phyloP scores from a whole-genome alignment of 2,888 invertebrate genomes.

The Drosophila ezoana region DNA sequence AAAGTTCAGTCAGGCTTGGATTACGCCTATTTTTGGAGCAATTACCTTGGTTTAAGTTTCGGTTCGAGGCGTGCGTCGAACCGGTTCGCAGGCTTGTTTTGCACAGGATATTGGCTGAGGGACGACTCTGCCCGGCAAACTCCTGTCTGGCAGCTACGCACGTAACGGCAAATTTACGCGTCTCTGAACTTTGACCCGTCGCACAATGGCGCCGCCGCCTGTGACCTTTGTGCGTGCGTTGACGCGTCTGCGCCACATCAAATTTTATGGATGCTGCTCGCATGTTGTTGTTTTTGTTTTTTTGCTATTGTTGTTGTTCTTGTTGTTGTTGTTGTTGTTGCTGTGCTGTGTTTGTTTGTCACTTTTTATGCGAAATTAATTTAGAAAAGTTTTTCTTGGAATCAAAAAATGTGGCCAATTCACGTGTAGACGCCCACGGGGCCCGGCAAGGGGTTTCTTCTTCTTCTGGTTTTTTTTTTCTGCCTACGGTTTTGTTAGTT shows the following conservation, averaged over 20 bases:
- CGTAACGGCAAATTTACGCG: slow-evolving; percentile 69
- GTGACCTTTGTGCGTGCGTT: slow-evolving; percentile 70
- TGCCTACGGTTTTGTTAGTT: slow-evolving; percentile 7
- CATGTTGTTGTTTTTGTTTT: slow-evolving; percentile 33
- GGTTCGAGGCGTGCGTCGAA: too few relatives aligned
- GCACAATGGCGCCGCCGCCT: slow-evolving; percentile 46
- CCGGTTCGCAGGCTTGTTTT: too few relatives aligned
- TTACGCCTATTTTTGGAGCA: not conserved
- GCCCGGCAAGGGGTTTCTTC: slow-evolving; percentile 2
- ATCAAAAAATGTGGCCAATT: slow-evolving; percentile 43
- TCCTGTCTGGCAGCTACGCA: slow-evolving; percentile 37
- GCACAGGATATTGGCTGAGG: not conserved
- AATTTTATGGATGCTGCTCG: slow-evolving; percentile 62
- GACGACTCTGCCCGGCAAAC: not conserved
- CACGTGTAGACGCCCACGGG: slow-evolving; percentile 21
- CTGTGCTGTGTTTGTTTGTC: slow-evolving; percentile 31
- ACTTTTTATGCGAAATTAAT: slow-evolving; percentile 75
- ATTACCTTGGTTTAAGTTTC: too few relatives aligned
- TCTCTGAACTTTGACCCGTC: slow-evolving; percentile 77
- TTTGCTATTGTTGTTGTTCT: slow-evolving; percentile 20
- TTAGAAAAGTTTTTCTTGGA: slow-evolving; percentile 67
- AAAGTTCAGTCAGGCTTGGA: too few relatives aligned
- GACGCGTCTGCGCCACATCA: slow-evolving; percentile 50
- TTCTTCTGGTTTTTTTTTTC: too few relatives aligned
- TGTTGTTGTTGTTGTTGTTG: slow-evolving; percentile 25